Base-by-base conservation (phyloP, 2,888 invertebrate genomes). In the Erebia epiphron region DNA sequence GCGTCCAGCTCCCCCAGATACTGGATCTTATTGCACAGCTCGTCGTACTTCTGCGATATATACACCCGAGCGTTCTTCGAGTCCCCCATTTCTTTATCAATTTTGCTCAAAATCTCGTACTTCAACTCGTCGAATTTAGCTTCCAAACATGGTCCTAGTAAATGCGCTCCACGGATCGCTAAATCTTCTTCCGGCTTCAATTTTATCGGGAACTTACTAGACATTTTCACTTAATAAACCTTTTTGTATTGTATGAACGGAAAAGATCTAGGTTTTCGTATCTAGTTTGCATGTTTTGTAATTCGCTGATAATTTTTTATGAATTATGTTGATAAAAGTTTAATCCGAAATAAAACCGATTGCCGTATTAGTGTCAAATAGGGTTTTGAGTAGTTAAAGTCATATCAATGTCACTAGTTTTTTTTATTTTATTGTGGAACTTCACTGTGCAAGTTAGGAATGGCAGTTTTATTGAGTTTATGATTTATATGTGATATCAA, bases 51-150 rank as follows among this genome's bases (percentile, higher is more conserved):
- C 77, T 90, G 88, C 0, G 88, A 80, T 21, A 93, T 91, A 35
- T 0, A 3, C 26, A 86, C 84, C 11, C 91, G 80, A 0, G 84
- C 82, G 75, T 84, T 83, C 21, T 87, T 82, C 0, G 92, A 91
- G 71, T 92, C 90, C 0, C 67, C 65, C 0, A 93, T 69, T 69
- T 92, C 92, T 50, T 89, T 91, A 10, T 92, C 90, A 0, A 93
- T 91, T 73, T 90, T 92, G 14, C 81, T 66, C 0, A 89, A 73
- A 1, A 93, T 87, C 41, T 92, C 91, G 54, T 80, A 83, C 67
- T 85, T 89, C 0, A 93, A 70, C 52, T 92, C 92, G 65, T 92
- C 92, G 58, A 93, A 88, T 79, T 92, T 92, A 93, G 87, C 84
- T 69, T 91, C 91, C 0, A 92, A 70, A 52, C 83, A 85, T 0